Evolutionary conservation across 2,113 vertebrate species (phyloP).

Genomic region (Diadophis punctatus): DNA sequence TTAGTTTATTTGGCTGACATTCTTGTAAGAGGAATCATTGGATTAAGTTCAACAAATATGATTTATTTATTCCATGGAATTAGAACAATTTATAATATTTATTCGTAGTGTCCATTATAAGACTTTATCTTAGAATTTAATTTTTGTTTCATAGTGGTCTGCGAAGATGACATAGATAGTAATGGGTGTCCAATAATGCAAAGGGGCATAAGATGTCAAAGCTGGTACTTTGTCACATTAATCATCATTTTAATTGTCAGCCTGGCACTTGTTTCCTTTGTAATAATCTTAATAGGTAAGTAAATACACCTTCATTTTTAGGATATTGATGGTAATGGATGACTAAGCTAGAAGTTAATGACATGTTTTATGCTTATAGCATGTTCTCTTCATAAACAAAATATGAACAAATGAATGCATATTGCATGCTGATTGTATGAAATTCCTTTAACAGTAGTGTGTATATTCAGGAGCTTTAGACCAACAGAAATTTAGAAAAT

Average conservation of each 20-base stretch:
- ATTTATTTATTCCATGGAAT: neutral
- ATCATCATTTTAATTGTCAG: constrained; percentile 64
- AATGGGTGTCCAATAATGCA: neutral
- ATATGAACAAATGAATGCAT: neutral
- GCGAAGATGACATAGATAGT: constrained; percentile 44
- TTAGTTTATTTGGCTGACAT: neutral
- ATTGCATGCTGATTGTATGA: neutral
- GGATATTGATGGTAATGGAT: neutral
- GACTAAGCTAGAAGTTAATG: neutral
- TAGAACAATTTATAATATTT: constrained; percentile 20
- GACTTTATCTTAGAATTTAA: constrained; percentile 9
- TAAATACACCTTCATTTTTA: constrained; percentile 21
- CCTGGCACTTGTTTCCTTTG: constrained; percentile 68
- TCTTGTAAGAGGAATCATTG: neutral
- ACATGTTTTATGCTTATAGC: neutral
- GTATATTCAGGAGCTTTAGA: neutral
- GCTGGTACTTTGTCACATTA: constrained; percentile 57
- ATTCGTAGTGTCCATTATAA: neutral
- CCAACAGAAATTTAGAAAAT: neutral
- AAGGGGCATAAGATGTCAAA: constrained; percentile 38
- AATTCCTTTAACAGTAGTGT: neutral
- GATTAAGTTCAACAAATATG: neutral
- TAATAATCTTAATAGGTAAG: constrained; percentile 74
- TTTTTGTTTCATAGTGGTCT: constrained; percentile 51
- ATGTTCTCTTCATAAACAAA: neutral